Conservation (phyloP, 2,888 invertebrate genomes). For the Scaptomyza caliginosa region DNA sequence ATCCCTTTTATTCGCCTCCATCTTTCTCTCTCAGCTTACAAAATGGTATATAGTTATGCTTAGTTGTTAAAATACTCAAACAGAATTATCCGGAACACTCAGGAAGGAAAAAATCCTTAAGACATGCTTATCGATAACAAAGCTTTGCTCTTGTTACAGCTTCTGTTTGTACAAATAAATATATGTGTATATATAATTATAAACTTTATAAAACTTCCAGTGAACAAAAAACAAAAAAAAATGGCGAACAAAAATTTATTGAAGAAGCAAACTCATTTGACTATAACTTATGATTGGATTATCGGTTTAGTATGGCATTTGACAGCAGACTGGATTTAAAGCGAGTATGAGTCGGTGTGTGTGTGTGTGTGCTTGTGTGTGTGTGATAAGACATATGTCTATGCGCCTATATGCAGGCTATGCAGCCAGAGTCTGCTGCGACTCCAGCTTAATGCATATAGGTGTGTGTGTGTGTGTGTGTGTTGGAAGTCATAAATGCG, state of each 20-base stretch:
- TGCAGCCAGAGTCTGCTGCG: conserved; percentile 39
- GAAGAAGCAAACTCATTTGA: conserved; percentile 77
- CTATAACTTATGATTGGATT: conserved; percentile 80
- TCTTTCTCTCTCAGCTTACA: neutral
- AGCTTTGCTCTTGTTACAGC: neutral
- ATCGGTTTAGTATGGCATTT: conserved; percentile 80
- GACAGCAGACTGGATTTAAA: conserved; percentile 56
- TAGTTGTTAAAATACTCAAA: neutral
- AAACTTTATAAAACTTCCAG: neutral
- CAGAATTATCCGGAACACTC: too few species aligned
- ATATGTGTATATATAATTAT: neutral
- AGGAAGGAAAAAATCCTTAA: too few species aligned
- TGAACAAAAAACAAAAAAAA: conserved; percentile 15
- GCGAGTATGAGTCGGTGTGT: conserved; percentile 7
- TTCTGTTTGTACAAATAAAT: too few species aligned
- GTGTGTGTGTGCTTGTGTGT: conserved; percentile 31
- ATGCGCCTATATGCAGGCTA: conserved; percentile 72
- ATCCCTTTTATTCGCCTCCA: neutral
- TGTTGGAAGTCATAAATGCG: conserved; percentile 73
- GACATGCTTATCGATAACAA: neutral
- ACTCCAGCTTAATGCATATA: conserved; percentile 6
- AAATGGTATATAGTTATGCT: neutral
- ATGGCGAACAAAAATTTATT: conserved; percentile 70
- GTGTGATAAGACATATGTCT: conserved; percentile 75
- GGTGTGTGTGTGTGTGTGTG: conserved; percentile 14